These are phyloP conservation scores for Hetaerina americana DNA, from an alignment of 1,140 invertebrate species.

Conservation along the genomic window DNA sequence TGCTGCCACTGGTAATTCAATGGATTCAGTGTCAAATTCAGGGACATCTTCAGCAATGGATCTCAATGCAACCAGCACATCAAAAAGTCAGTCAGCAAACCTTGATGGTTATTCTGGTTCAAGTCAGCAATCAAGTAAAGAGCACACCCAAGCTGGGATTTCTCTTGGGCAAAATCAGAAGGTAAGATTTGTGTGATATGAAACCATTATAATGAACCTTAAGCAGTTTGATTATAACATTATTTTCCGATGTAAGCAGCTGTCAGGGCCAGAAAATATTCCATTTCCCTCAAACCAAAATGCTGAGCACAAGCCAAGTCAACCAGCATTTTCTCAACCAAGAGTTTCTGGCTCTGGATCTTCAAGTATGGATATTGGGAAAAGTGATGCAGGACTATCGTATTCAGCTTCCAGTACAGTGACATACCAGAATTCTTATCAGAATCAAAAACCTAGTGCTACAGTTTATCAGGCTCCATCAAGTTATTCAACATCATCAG, in stretches of 20 bases:
- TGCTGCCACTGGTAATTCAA: not conserved
- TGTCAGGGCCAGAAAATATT: constrained; percentile 4
- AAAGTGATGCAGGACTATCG: constrained; percentile 13
- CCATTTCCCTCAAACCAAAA: not conserved
- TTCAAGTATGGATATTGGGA: constrained; percentile 10
- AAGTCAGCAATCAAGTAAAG: constrained; percentile 2
- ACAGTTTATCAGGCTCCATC: constrained; percentile 7
- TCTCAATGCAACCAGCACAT: not conserved
- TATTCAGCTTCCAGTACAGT: constrained; percentile 11
- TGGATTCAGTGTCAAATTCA: constrained; percentile 2
- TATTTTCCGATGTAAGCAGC: not conserved
- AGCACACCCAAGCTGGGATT: not conserved
- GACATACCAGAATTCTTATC: constrained; percentile 9
- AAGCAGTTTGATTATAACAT: not conserved
- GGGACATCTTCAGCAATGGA: not conserved
- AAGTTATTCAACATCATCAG: constrained; percentile 10
- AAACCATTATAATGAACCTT: not conserved
- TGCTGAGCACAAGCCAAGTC: constrained; percentile 12
- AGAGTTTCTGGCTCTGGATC: constrained; percentile 8
- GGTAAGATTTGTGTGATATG: not conserved
- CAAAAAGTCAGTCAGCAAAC: not conserved
- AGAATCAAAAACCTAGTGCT: constrained; percentile 11
- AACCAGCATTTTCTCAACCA: constrained; percentile 8
- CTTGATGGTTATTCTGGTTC: not conserved
- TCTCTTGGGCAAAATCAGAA: constrained; percentile 3